Evolutionary conservation across 2,113 vertebrate species (phyloP), one percentile per base, ranked within the genome.

Genomic region (Neomonachus schauinslandi): DNA sequence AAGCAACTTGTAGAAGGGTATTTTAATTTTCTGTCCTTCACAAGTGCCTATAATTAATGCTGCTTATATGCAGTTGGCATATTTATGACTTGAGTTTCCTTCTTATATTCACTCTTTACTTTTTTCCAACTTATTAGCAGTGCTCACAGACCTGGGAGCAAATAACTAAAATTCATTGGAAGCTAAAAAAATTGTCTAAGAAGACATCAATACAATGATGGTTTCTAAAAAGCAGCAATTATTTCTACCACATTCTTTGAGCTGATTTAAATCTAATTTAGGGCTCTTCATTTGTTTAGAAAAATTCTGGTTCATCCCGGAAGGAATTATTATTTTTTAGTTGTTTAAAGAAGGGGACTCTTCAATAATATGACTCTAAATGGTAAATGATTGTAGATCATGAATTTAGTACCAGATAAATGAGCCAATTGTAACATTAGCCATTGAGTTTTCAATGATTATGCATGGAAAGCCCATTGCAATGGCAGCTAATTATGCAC

Each of bases 71-170:
- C 86, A 89, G 83, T 53, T 95, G 91, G 61, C 77, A 81, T 63
- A 94, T 96, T 92, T 97, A 90, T 72, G 90, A 94, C 36, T 76
- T 31, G 36, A 72, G 14, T 96, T 97, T 96, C 69, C 33, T 80
- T 51, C 69, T 88, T 59, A n/a, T 36, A 82, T 19, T 7, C 21
- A 85, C 63, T 94, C 26, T 84, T 95, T 15, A 80, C 15, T 67
- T 84, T 96, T 89, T 86, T 10, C 16, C 24, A 85, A 21, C 57
- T 39, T 86, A 42, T 88, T 79, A 96, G 33, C 46, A 63, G 19
- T 49, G 46, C 5, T 95, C 51, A 82, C 77, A 94, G 36, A 90
- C 57, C 53, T 72, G 49, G 24, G 18, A 72, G 14, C 7, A 96
- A 81, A 22, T 61, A 46, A 76, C n/a, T 51, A 14, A 3, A 84